Evolutionary conservation across 2,113 vertebrate species (phyloP).

Genomic region (Rhinolophus ferrumequinum): DNA sequence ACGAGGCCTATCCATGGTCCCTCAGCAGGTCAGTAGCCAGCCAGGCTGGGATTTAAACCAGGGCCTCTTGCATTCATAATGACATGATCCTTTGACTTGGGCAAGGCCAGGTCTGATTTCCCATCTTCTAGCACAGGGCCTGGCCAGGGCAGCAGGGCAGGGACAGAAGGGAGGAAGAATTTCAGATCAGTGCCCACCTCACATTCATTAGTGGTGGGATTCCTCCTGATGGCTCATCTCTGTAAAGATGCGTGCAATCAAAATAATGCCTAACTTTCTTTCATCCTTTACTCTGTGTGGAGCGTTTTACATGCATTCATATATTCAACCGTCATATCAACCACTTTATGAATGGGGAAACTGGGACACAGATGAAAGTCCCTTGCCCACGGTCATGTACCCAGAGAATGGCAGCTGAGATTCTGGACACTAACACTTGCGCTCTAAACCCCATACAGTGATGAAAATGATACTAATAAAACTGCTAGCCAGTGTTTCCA

Average conservation of each 20-base stretch:
- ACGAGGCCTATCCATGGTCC: not conserved
- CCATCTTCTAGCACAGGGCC: too few relatives aligned
- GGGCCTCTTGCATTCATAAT: not conserved
- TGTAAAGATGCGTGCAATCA: not conserved
- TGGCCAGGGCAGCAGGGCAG: not conserved
- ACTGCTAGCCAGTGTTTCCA: not conserved
- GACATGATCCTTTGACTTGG: not conserved
- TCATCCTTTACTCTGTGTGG: not conserved
- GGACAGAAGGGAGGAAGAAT: not conserved
- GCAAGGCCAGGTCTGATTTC: not conserved
- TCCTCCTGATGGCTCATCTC: not conserved
- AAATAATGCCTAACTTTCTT: not conserved
- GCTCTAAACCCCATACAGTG: not conserved
- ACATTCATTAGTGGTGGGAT: too few relatives aligned
- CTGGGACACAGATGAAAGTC: not conserved
- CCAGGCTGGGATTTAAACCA: not conserved
- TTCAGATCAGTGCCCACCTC: accelerated
- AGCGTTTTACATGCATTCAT: not conserved
- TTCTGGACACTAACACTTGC: not conserved
- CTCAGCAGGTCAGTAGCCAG: not conserved
- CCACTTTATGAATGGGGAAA: not conserved
- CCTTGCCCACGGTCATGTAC: not conserved
- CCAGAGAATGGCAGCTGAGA: not conserved
- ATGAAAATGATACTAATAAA: not conserved
- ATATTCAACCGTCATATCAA: not conserved